Percentiles rank a stretch among this genome's conserved stretches.
These are phyloP conservation scores for Cyrtorhinus lividipennis DNA, from an alignment of 1,140 invertebrate species.

Conservation along the genomic window DNA sequence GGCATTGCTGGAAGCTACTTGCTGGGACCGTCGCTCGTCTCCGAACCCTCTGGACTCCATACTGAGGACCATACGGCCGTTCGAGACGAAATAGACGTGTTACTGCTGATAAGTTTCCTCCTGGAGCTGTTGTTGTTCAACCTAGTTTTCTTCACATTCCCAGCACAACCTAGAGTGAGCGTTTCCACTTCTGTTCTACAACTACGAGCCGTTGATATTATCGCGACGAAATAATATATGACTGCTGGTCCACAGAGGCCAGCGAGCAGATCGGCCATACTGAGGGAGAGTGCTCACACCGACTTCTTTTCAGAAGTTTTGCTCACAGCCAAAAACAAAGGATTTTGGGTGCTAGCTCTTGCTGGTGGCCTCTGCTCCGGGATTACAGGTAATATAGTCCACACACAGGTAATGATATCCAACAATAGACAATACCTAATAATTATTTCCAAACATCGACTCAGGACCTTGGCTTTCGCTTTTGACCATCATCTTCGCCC, in stretches of 20 bases:
- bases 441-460: too few species aligned
- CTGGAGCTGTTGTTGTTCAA: conserved; percentile 2
- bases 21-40: conserved; percentile 28
- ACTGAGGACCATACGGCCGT: conserved; percentile 18
- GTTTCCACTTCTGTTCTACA: too few species aligned
- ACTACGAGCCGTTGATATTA: too few species aligned
- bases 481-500: conserved; percentile 30
- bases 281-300: not conserved
- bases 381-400: not conserved
- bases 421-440: conserved; percentile 12
- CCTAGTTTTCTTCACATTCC: not conserved
- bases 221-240: too few species aligned
- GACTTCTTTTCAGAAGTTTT: conserved; percentile 15
- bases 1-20: conserved; percentile 32
- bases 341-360: not conserved
- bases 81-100: conserved; percentile 14
- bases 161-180: conserved; percentile 24
- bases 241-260: not conserved
- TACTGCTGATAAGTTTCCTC: conserved; percentile 8
- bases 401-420: too few species aligned
- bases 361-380: not conserved
- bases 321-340: not conserved
- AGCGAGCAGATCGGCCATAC: not conserved
- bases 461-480: conserved; percentile 33
- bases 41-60: conserved; percentile 16